Conservation (phyloP, 2,888 invertebrate species). For the Plebejus argus region DNA sequence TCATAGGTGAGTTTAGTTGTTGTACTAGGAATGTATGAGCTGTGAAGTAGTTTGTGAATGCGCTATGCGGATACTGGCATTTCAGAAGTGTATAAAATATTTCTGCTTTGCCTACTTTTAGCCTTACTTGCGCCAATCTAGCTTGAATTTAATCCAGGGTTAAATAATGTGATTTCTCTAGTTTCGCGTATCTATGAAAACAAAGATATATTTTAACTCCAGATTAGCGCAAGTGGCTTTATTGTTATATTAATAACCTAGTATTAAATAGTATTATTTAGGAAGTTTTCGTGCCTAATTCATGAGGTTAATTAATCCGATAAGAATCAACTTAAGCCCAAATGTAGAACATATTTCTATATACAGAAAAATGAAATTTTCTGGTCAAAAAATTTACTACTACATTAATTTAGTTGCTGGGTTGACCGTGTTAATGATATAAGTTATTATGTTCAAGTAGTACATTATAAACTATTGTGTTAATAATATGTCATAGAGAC, state of each 20-base stretch:
- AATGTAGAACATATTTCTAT: neutral
- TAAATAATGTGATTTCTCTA: neutral
- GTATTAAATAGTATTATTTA: neutral
- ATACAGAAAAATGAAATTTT: no score
- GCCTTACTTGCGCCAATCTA: neutral
- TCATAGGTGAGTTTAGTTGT: constrained; percentile 64
- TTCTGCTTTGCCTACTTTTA: neutral
- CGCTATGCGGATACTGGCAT: neutral
- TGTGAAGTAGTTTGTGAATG: constrained; percentile 4
- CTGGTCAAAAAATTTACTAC: no score
- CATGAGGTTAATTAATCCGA: neutral
- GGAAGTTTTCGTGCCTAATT: neutral
- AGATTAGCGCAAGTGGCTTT: neutral
- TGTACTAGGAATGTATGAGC: neutral
- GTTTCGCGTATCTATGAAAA: no score
- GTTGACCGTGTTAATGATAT: no score
- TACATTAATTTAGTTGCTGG: no score
- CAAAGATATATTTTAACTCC: neutral
- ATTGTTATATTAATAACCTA: neutral
- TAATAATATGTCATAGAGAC: no score
- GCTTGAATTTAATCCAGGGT: neutral
- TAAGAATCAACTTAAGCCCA: neutral
- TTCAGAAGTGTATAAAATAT: neutral
- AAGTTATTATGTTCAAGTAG: no score
- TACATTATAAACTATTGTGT: no score